Conservation (phyloP, 2,113 vertebrate species). For the Vidua chalybeata region DNA sequence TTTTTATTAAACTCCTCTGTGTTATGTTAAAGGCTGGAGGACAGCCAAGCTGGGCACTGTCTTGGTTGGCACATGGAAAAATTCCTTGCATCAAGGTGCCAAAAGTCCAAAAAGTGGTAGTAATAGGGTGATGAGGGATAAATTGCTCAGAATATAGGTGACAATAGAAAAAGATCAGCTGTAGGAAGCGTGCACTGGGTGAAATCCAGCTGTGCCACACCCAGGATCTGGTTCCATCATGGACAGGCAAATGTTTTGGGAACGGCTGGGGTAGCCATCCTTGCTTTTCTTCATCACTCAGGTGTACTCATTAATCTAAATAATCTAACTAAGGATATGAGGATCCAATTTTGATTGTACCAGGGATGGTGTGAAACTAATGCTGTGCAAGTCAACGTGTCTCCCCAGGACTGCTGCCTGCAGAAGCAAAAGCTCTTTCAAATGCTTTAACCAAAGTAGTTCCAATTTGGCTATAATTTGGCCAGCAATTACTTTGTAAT, state of each 20-base stretch:
- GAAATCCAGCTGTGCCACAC: background rate
- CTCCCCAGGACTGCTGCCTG: background rate
- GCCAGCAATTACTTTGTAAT: background rate
- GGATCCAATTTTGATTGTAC: background rate
- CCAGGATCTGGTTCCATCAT: background rate
- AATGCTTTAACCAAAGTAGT: background rate
- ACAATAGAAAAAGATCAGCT: background rate
- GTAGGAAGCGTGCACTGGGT: too few relatives aligned
- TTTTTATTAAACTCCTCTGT: background rate
- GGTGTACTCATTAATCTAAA: background rate
- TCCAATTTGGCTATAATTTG: background rate
- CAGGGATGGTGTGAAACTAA: background rate
- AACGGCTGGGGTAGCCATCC: background rate
- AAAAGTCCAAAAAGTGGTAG: background rate
- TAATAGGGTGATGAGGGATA: background rate
- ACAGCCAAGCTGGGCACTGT: background rate
- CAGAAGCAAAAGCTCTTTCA: background rate
- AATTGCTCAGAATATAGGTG: background rate
- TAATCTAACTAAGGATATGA: background rate
- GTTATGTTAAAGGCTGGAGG: background rate
- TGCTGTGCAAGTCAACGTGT: fast-evolving
- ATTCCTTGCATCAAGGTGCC: background rate
- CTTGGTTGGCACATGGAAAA: background rate
- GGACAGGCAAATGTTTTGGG: background rate
- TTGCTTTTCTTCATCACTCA: background rate